Conservation (phyloP, 2,113 vertebrate species). For the Panthera tigris region DNA sequence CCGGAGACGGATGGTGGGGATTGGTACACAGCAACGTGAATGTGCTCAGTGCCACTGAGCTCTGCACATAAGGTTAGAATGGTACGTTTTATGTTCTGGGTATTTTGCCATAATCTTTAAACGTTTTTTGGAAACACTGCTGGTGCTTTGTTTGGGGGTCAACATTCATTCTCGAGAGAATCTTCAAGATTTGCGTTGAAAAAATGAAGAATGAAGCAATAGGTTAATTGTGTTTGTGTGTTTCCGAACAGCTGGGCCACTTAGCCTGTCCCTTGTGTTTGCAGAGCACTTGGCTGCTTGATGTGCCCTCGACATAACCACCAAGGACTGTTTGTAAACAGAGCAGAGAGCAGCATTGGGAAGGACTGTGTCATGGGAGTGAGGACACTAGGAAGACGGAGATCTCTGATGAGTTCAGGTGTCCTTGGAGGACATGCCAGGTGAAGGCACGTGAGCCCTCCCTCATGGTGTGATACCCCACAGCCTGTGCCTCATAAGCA, state of each 20-base stretch:
- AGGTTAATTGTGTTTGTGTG: not conserved
- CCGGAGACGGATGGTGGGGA: not conserved
- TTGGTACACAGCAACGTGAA: not conserved
- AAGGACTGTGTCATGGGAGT: not conserved
- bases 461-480: fast-evolving
- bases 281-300: not conserved
- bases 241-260: not conserved
- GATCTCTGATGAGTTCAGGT: no score
- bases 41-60: not conserved
- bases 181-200: not conserved
- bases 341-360: not conserved
- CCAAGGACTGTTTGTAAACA: not conserved
- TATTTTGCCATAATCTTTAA: not conserved
- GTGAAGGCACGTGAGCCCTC: not conserved
- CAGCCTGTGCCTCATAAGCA: not conserved
- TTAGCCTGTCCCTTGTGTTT: not conserved
- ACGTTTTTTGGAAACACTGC: not conserved
- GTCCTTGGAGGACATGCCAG: fast-evolving
- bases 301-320: not conserved
- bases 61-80: not conserved
- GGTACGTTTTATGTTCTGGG: not conserved
- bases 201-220: not conserved
- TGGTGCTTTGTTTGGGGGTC: not conserved
- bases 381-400: not conserved
- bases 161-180: not conserved